phyloP scores from a whole-genome alignment of 2,797 vertebrate species.

The Diplodus sargus region DNA sequence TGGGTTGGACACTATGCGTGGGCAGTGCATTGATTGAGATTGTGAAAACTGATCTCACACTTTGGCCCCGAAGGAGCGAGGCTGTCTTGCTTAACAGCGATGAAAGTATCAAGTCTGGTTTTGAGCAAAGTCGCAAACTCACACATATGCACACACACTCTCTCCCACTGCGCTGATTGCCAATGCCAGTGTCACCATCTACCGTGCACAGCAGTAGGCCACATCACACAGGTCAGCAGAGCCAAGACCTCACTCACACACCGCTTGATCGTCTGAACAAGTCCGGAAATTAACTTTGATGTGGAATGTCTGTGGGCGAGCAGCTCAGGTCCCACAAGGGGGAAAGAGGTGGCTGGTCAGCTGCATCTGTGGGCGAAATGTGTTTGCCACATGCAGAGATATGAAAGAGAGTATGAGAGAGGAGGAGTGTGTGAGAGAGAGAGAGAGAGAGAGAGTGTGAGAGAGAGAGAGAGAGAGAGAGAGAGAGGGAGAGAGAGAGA shows the following conservation, averaged over 20 bases:
- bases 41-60: constrained; percentile 34
- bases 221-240: constrained; percentile 68
- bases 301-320: constrained; percentile 55
- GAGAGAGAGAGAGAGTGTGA: background rate
- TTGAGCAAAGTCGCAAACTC: constrained; percentile 6
- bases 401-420: constrained; percentile 37
- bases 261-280: constrained; percentile 62
- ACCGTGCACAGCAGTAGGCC: constrained; percentile 44
- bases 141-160: background rate
- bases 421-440: constrained; percentile 17
- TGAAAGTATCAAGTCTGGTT: constrained; percentile 37
- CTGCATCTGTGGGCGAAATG: constrained; percentile 56
- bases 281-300: constrained; percentile 68
- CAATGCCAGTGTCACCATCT: constrained; percentile 38
- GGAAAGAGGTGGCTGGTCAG: constrained; percentile 47
- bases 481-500: constrained; percentile 18
- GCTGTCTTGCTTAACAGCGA: constrained; percentile 6
- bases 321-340: constrained; percentile 24
- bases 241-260: constrained; percentile 52
- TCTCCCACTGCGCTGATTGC: constrained; percentile 17
- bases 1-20: constrained; percentile 30
- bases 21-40: constrained; percentile 50
- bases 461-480: constrained; percentile 20
- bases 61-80: constrained; percentile 8
- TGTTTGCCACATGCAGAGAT: constrained; percentile 58